phyloP scores from a whole-genome alignment of 2,888 invertebrate genomes.

The Plebejus melissa region DNA sequence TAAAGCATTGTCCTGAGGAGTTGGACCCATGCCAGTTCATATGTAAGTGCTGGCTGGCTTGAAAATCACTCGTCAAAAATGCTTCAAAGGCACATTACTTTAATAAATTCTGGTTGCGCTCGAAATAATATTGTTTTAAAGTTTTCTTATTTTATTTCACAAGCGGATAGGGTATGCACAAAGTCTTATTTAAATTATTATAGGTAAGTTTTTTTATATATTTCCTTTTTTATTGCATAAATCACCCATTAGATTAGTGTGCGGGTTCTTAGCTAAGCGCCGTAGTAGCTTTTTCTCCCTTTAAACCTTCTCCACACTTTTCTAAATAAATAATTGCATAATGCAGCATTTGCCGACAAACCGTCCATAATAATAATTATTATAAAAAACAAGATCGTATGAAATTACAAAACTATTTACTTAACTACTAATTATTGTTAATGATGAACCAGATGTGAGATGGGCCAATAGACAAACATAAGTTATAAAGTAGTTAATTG shows the following conservation, averaged over 20 bases:
- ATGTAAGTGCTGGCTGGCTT: constrained; percentile 18
- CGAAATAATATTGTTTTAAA: constrained; percentile 1
- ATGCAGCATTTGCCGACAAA: too few relatives aligned
- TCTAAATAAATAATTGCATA: too few relatives aligned
- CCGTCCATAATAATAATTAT: too few relatives aligned
- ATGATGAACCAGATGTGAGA: neutral
- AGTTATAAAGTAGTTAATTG: neutral
- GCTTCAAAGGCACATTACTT: constrained; percentile 17
- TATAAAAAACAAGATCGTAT: too few relatives aligned
- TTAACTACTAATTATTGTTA: neutral
- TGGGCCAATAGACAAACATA: neutral
- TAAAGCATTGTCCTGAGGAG: constrained; percentile 21
- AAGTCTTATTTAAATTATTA: too few relatives aligned
- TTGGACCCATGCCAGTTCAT: constrained; percentile 15
- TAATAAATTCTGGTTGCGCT: neutral
- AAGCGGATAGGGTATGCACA: neutral
- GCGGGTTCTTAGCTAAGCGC: too few relatives aligned
- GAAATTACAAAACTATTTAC: too few relatives aligned
- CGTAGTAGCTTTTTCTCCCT: too few relatives aligned
- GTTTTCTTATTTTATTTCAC: neutral
- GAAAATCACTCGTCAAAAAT: constrained; percentile 21
- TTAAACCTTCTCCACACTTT: too few relatives aligned
- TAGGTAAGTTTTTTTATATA: too few relatives aligned
- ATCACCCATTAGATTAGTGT: too few relatives aligned
- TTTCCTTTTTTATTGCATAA: too few relatives aligned